Conservation (phyloP, 2,797 vertebrate species). For the Cyclura pinguis region DNA sequence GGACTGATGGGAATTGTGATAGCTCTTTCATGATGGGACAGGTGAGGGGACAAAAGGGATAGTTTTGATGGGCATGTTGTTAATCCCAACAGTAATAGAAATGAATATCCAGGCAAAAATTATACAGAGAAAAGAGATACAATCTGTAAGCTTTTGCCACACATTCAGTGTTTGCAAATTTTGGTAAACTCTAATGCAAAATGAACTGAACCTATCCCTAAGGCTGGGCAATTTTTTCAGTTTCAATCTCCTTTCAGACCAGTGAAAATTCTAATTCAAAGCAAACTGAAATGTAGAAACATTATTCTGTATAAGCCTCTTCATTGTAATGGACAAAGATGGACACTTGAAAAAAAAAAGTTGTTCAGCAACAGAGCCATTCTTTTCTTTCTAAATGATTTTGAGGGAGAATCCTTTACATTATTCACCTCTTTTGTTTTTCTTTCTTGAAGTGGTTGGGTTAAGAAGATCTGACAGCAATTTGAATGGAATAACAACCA, state of each 20-base stretch:
- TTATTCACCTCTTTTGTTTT: no score
- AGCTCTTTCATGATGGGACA: no score
- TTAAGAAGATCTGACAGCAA: not conserved
- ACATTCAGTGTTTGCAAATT: not conserved
- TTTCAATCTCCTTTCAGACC: not conserved
- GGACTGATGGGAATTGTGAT: no score
- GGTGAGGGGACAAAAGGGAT: no score
- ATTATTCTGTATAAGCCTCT: not conserved
- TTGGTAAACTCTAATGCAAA: not conserved
- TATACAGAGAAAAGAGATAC: not conserved
- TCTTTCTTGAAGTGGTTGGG: not conserved
- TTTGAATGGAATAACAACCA: constrained; percentile 11
- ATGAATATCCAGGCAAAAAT: not conserved
- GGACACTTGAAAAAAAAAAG: not conserved
- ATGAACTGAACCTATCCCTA: not conserved
- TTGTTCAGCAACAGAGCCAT: constrained; percentile 5
- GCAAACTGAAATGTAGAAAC: no score
- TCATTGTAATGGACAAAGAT: not conserved
- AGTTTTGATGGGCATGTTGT: no score
- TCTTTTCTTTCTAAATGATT: constrained; percentile 5
- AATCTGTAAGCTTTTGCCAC: not conserved
- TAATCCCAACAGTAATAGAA: not conserved
- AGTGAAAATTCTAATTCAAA: no score
- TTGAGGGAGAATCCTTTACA: not conserved
- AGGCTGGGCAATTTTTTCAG: not conserved